These are phyloP conservation scores for Morpho deidamia DNA, from an alignment of 2,888 invertebrate genomes.

Conservation along the genomic window DNA sequence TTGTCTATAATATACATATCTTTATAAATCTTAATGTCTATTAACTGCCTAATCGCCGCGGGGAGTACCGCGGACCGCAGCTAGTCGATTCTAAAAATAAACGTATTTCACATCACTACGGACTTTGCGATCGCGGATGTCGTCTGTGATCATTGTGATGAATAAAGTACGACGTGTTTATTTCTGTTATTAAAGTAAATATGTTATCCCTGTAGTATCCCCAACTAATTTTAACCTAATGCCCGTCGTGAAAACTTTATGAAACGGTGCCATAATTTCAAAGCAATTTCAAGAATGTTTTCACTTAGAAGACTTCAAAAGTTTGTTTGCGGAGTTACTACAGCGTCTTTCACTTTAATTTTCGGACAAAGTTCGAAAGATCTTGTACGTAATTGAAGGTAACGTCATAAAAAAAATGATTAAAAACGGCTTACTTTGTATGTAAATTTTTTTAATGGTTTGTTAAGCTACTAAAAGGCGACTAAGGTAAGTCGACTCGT, in stretches of 20 bases:
- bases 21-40: too few relatives aligned
- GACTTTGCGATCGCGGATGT: constrained; percentile 61
- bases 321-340: constrained; percentile 49
- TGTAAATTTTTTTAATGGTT: too few relatives aligned
- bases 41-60: too few relatives aligned
- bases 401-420: constrained; percentile 12
- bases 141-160: constrained; percentile 28
- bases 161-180: constrained; percentile 55
- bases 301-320: constrained; percentile 57
- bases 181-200: constrained; percentile 52
- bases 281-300: constrained; percentile 69
- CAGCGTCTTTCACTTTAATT: constrained; percentile 48
- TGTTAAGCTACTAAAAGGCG: too few relatives aligned
- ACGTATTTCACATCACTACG: constrained; percentile 23
- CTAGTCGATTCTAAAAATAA: background rate
- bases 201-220: constrained; percentile 35
- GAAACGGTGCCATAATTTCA: constrained; percentile 66
- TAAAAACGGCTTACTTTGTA: constrained; percentile 1
- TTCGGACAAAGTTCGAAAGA: constrained; percentile 40
- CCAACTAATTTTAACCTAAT: constrained; percentile 69
- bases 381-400: constrained; percentile 21
- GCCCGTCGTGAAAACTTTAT: constrained; percentile 53
- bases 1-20: too few relatives aligned
- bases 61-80: too few relatives aligned
- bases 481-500: too few relatives aligned